Evolutionary conservation across 2,888 invertebrate species (phyloP), one percentile per base, ranked within the genome.

Genomic region (Chymomyza amoena): DNA sequence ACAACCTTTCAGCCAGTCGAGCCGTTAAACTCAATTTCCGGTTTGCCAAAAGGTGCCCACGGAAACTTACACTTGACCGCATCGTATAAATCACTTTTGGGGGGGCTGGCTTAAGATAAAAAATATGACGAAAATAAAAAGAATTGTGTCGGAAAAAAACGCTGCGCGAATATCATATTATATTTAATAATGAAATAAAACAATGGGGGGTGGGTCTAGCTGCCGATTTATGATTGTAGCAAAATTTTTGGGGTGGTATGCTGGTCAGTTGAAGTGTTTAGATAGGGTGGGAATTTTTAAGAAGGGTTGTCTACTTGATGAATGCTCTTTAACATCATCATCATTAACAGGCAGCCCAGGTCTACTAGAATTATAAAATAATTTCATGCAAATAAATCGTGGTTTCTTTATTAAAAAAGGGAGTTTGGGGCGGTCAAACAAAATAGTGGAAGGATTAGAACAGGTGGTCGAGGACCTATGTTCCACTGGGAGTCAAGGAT

Each of bases 1-100:
- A 3, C 28, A 28, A 59, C 32, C 39, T 45, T 45, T 45, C 39
- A 45, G 70, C 74, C 83, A 77, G 80, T 65, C 77, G 57, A 69
- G 72, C 86, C 70, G 83, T 87, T 87, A 83, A 83, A 83, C 86
- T 74, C 87, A 88, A 88, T 80, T 86, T 83, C 84, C 84, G 39
- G 39, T 45, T 3, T 71, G 79, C 64, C 87, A 73, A 61, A 62
- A 79, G 75, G 72, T 77, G 77, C 74, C 75, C 74, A 73, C 74
- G 73, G 74, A 69, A 85, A 72, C 88, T 87, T 87, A 87, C 88
- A 84, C 88, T 84, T 84, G 84, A 84, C 84, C 88, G 84, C 79
- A 73, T 72, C 71, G 88, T 84, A 84, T 88, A 84, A 84, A 84
- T 84, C 84, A 84, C 69, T 66, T 20, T 7, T 16, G 3, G 15